These are phyloP conservation scores for Caenorhabditis auriculariae DNA, from an alignment of 2,888 invertebrate genomes.

Conservation along the genomic window DNA sequence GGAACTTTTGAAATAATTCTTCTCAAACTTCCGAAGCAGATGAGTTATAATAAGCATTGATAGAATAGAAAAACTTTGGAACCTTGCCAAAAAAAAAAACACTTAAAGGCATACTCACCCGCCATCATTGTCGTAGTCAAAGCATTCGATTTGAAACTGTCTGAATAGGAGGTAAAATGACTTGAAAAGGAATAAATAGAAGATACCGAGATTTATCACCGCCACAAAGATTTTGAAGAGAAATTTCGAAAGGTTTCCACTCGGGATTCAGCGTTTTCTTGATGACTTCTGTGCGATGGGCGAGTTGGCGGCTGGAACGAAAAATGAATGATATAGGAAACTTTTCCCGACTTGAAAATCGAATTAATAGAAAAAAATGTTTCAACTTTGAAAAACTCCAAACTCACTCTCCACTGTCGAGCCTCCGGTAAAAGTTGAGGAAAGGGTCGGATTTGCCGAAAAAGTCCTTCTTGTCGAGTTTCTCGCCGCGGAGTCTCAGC, in stretches of 20 bases:
- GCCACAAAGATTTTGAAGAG: constrained; percentile 67
- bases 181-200: constrained; percentile 61
- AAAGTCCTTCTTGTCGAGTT: constrained; percentile 53
- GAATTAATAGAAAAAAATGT: constrained; percentile 1
- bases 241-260: constrained; percentile 68
- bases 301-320: constrained; percentile 37
- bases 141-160: constrained; percentile 67
- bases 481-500: constrained; percentile 17
- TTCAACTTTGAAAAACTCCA: constrained; percentile 2
- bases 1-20: neutral
- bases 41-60: neutral
- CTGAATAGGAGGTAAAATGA: constrained; percentile 58
- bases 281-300: constrained; percentile 67
- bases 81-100: neutral
- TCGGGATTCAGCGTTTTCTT: constrained; percentile 69
- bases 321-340: neutral
- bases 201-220: constrained; percentile 58
- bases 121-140: constrained; percentile 68
- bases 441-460: constrained; percentile 60
- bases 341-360: neutral
- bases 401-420: constrained; percentile 46
- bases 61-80: neutral
- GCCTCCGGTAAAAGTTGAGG: constrained; percentile 51
- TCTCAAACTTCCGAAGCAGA: too few species aligned
- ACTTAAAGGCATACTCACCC: constrained; percentile 34